Evolutionary conservation across 2,888 invertebrate species (phyloP).

Genomic region (Pediacus dermestoides): DNA sequence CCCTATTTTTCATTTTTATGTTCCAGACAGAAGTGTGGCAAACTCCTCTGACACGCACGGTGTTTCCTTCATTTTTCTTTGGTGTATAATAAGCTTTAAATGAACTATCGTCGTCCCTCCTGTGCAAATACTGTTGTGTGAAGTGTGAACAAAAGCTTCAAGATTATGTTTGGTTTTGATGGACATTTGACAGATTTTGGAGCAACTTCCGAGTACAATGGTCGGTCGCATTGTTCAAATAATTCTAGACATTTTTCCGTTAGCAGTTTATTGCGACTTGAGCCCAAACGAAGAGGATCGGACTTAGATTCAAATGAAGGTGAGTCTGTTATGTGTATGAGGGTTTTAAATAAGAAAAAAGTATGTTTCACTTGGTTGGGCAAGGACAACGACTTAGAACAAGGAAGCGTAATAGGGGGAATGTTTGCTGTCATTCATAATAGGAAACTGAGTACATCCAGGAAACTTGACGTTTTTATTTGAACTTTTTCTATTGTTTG

Average conservation of each 20-base stretch:
- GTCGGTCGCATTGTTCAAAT: slow-evolving; percentile 32
- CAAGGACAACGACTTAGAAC: slow-evolving; percentile 3
- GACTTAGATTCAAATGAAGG: slow-evolving; percentile 42
- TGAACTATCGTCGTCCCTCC: too few relatives aligned
- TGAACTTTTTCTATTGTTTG: too few relatives aligned
- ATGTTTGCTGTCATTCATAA: too few relatives aligned
- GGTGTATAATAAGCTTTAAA: too few relatives aligned
- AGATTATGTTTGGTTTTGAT: slow-evolving; percentile 36
- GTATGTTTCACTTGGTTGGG: slow-evolving; percentile 5
- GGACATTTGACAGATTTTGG: slow-evolving; percentile 34
- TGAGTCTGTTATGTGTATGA: slow-evolving; percentile 23
- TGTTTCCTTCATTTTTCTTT: too few relatives aligned
- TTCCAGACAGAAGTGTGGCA: too few relatives aligned
- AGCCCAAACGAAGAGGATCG: slow-evolving; percentile 38
- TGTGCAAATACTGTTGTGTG: neutral
- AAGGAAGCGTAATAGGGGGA: slow-evolving; percentile 6
- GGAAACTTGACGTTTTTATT: neutral
- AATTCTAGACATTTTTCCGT: slow-evolving; percentile 48
- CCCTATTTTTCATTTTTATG: too few relatives aligned
- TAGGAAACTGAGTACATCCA: too few relatives aligned
- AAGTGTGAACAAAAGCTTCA: slow-evolving; percentile 2
- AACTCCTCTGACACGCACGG: too few relatives aligned
- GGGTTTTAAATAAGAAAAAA: neutral
- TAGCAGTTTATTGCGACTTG: slow-evolving; percentile 44
- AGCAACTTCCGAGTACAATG: slow-evolving; percentile 29